phyloP scores from a whole-genome alignment of 2,888 invertebrate species.

The Erebia aethiops region DNA sequence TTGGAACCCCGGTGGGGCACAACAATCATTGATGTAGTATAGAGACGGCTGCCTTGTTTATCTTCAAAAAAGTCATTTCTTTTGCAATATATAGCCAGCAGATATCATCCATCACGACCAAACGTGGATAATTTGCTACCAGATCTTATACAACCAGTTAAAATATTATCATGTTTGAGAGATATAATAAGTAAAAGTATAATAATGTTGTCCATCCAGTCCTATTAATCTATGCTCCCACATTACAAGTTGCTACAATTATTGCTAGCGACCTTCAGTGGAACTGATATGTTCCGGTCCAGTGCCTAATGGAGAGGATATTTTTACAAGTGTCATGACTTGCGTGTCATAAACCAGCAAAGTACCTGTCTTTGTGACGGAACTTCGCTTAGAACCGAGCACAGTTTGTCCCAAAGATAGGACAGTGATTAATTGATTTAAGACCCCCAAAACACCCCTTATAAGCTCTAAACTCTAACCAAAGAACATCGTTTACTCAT shows the following conservation, averaged over 20 bases:
- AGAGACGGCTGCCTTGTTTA: no score
- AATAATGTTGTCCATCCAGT: no score
- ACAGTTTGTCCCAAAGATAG: neutral
- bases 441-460: neutral
- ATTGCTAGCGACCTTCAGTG: conserved; percentile 49
- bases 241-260: neutral
- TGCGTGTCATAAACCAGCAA: conserved; percentile 11
- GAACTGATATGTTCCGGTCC: conserved; percentile 48
- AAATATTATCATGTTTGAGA: no score
- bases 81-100: no score
- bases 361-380: neutral
- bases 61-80: no score
- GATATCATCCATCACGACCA: no score
- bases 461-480: neutral
- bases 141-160: no score
- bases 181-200: no score
- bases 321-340: conserved; percentile 42
- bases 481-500: neutral
- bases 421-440: neutral
- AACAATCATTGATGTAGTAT: no score
- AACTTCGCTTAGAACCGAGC: neutral
- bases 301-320: conserved; percentile 40
- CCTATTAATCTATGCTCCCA: no score
- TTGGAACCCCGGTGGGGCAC: no score
- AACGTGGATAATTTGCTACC: no score